Evolutionary conservation across 1,140 invertebrate genomes (phyloP), one percentile per base, ranked within the genome.

Genomic region (Diorhabda carinulata): DNA sequence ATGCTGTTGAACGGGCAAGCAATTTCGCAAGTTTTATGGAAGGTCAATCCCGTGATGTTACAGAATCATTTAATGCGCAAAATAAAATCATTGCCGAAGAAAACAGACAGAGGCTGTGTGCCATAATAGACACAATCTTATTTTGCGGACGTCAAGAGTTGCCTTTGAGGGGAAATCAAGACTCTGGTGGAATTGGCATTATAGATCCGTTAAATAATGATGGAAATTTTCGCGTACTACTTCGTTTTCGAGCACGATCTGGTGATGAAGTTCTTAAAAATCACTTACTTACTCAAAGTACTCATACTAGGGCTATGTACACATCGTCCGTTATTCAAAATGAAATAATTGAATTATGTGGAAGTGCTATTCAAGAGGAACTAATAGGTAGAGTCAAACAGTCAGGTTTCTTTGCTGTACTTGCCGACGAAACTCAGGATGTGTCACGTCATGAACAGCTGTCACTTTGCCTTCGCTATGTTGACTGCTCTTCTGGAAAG

Each of bases 341-440:
- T 68, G 42, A 71, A 52, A 4, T 71, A 7, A 71, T 71, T 8
- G 5, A 9, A 58, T 9, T 52, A 7, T 68, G 60, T 10, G 47
- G 44, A 43, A 25, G 45, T 41, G 60, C 64, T 44, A 58, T 71
- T 64, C 43, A 40, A 44, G 43, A 71, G n/a, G 47, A 64, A 63
- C 68, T 71, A 7, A 25, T 68, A 5, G 42, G 45, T 3, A 42
- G 43, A 7, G 42, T 67, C 3, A 60, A 68, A 47, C 25, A 63
- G 8, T 25, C 61, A 3, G n/a, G 42, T n/a, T 9, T 42, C 8
- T 68, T 71, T 52, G 64, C 70, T 5, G 42, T 71, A 25, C 40
- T 68, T 5, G 70, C 62, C 8, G 70, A 71, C 42, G 70, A 71
- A 68, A 68, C 66, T 25, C 9, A 66, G 60, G 66, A 71, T 60